Evolutionary conservation across 2,888 invertebrate species (phyloP), one percentile per base, ranked within the genome.

Genomic region (Aspidapion aeneum): DNA sequence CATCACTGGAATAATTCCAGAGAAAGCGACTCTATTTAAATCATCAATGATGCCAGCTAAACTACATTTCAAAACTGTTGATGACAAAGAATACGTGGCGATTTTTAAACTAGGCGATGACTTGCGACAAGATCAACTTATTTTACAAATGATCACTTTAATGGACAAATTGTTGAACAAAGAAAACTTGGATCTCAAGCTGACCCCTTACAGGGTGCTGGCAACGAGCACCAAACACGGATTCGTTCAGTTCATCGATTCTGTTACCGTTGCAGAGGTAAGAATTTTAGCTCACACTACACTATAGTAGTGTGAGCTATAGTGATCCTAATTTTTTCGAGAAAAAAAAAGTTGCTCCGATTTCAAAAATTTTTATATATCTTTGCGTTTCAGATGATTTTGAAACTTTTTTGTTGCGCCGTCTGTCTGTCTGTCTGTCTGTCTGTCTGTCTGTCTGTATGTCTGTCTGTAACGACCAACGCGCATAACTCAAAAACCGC

Each of bases 61-160:
- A 76, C 82, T 99, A 56, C 92, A 95, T 0, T 98, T 98, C 78
- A 82, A 91, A 16, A 94, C 94, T 0, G 87, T 89, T 0, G 88
- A 90, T 63, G 90, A 90, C 50, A 85, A 86, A 48, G 92, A 94
- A 74, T 99, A 98, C 79, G 91, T 94, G 17, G 93, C 97, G 0
- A 98, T 99, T 66, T 98, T 98, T 79, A 99, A 99, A 79, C 90
- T 96, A 73, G 99, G 99, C 1, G 99, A 99, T 79, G 98, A 99
- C 78, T 81, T 99, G 59, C 84, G 99, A 1, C 98, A 99, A 81
- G 98, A 99, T 82, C 98, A 99, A 79, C 84, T 99, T 1, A 94
- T 99, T 66, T 82, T 99, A 56, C 98, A 99, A 82, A 98, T 98
- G 85, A 98, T 99, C 51, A 94, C 96, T 0, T 82, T 99, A 16